Evolutionary conservation across 2,888 invertebrate species (phyloP).

Genomic region (Ditula angustiorana): DNA sequence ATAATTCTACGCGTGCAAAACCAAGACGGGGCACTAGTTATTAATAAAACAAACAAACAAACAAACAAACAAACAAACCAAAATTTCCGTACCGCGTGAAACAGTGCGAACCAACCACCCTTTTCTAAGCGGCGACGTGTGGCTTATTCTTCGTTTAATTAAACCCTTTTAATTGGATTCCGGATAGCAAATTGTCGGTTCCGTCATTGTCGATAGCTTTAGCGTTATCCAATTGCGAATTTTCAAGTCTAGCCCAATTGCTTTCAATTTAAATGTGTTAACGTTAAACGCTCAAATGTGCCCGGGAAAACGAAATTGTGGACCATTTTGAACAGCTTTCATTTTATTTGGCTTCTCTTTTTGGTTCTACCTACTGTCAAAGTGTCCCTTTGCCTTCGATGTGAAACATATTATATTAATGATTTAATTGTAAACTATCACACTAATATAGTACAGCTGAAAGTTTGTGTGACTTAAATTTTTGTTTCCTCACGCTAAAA

Average conservation of each 20-base stretch:
- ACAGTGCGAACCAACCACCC: background rate
- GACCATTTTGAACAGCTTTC: background rate
- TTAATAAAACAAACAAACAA: no score
- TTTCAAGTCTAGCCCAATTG: background rate
- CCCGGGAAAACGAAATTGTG: background rate
- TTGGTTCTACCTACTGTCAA: background rate
- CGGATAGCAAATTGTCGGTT: conserved; percentile 10
- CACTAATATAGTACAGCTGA: no score
- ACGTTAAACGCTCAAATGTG: background rate
- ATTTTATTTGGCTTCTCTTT: background rate
- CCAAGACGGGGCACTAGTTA: no score
- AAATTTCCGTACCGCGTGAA: background rate
- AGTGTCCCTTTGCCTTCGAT: no score
- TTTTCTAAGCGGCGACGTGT: conserved; percentile 29
- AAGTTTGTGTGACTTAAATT: no score
- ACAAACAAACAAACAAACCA: no score
- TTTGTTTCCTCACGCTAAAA: no score
- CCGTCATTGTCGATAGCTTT: conserved; percentile 20
- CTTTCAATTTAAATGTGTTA: background rate
- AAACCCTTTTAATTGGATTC: conserved; percentile 29
- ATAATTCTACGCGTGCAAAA: no score
- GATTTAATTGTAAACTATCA: no score
- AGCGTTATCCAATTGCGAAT: conserved; percentile 4
- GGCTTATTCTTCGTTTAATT: conserved; percentile 35
- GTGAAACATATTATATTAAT: no score